Evolutionary conservation across 2,797 vertebrate genomes (phyloP).

Genomic region (Neosilurus mollespiculum): DNA sequence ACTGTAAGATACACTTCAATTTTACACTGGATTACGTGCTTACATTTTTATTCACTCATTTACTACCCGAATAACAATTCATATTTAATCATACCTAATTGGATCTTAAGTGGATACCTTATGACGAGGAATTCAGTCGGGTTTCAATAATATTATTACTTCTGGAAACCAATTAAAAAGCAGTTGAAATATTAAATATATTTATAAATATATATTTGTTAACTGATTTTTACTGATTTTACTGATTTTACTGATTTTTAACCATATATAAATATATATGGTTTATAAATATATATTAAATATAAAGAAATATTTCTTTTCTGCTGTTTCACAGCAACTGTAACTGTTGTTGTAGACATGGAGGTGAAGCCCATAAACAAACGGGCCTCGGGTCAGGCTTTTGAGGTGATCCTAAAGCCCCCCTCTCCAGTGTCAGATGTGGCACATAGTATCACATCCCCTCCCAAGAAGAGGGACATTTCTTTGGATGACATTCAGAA

Average conservation of each 20-base stretch:
- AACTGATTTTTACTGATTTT: too few species aligned
- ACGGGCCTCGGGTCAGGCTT: conserved; percentile 93
- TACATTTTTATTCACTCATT: not conserved
- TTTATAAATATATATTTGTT: too few species aligned
- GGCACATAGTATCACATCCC: conserved; percentile 78
- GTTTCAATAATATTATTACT: not conserved
- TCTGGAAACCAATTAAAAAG: too few species aligned
- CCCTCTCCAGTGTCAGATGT: conserved; percentile 88
- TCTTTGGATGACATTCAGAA: conserved; percentile 96
- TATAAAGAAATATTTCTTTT: not conserved
- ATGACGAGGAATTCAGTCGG: not conserved
- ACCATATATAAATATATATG: too few species aligned
- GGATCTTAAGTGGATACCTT: not conserved
- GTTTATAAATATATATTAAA: too few species aligned
- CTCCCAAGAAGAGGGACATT: conserved; percentile 89
- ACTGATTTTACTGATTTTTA: too few species aligned
- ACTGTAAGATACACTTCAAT: conserved; percentile 74
- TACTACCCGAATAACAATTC: not conserved
- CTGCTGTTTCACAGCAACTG: conserved; percentile 9
- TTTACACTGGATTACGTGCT: not conserved
- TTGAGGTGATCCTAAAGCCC: conserved; percentile 96
- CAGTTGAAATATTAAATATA: too few species aligned
- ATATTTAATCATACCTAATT: not conserved
- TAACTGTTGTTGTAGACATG: conserved; percentile 79
- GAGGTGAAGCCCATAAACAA: conserved; percentile 96